Percentiles rank a stretch among this genome's conserved stretches.
Conservation (phyloP, 2,797 vertebrate species). For the Galagoides demidoff region DNA sequence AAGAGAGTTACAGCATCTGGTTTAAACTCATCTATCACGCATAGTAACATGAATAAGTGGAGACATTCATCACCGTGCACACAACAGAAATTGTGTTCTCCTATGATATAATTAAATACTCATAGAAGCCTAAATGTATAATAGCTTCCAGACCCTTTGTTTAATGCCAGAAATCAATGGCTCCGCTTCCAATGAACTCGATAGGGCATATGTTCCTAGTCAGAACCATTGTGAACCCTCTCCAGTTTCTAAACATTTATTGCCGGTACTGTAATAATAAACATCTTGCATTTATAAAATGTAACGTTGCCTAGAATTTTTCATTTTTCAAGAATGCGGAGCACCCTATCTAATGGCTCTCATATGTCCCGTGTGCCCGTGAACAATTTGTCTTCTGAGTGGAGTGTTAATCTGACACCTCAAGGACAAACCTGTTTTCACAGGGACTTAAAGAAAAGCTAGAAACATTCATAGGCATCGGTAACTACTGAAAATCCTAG, state of each 20-base stretch:
- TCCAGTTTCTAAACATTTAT: constrained; percentile 93
- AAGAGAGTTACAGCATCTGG: constrained; percentile 86
- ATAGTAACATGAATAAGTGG: constrained; percentile 88
- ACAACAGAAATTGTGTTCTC: constrained; percentile 90
- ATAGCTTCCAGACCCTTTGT: constrained; percentile 89
- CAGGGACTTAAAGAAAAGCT: constrained; percentile 81
- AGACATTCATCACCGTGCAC: constrained; percentile 89
- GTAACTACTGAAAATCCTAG: constrained; percentile 84
- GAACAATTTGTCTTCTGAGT: constrained; percentile 90
- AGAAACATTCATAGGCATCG: constrained; percentile 81
- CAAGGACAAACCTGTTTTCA: constrained; percentile 87
- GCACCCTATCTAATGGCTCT: constrained; percentile 88
- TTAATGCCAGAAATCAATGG: constrained; percentile 90
- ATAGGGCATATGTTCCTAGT: constrained; percentile 89
- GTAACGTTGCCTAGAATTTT: constrained; percentile 90
- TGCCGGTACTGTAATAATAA: constrained; percentile 91
- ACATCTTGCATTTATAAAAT: constrained; percentile 91
- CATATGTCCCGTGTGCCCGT: constrained; percentile 87
- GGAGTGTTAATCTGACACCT: constrained; percentile 90
- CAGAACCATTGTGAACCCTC: constrained; percentile 88
- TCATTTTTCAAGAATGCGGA: constrained; percentile 89
- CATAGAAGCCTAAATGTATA: constrained; percentile 88
- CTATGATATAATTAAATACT: constrained; percentile 91
- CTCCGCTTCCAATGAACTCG: constrained; percentile 80
- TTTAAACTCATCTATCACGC: constrained; percentile 87